Base-by-base conservation (phyloP, 2,797 vertebrate genomes). In the Lindbergichthys nudifrons region DNA sequence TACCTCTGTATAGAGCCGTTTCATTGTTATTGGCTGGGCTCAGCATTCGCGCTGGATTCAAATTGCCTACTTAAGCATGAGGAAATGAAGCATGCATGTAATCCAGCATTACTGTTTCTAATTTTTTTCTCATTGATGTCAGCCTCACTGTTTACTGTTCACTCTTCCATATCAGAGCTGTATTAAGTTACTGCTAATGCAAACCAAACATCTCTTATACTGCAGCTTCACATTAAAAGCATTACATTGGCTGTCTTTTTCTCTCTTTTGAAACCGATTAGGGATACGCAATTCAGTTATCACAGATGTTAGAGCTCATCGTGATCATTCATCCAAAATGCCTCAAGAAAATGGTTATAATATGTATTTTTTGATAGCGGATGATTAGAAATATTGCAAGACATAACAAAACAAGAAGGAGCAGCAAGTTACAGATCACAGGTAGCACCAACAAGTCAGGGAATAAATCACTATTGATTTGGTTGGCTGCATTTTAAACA, bases 81-180 rank as follows among this genome's bases (percentile, higher is more conserved):
- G 21, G 23, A n/a, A 64, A 43, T 45, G 46, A 58, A 58, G 74
- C 26, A 45, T 50, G 30, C 41, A 15, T 41, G 41, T 59, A 52
- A 70, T 76, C 46, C 46, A 39, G 54, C 48, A 4, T 57, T 69
- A 57, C 59, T 51, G 53, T 59, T 47, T 50, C 18, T n/a, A 47
- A 58, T 58, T 41, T 3, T 9, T 47, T 18, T 47, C 23, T 62
- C 52, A 41, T 9, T 58, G 21, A 68, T 57, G 45, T 39, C n/a
- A 13, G 26, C 51, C 16, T 45, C 3, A 7, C 5, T 64, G 47
- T 47, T 79, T 52, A 47, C 18, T 26, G n/a, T 68, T 52, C 3
- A 2, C 18, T 42, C 32, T 32, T 62, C 21, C 13, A 11, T 23
- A 68, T 62, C 32, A 48, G 50, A 62, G 57, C 42, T 14, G 21